Evolutionary conservation across 2,888 invertebrate genomes (phyloP).

Genomic region (Erebia epiphron): DNA sequence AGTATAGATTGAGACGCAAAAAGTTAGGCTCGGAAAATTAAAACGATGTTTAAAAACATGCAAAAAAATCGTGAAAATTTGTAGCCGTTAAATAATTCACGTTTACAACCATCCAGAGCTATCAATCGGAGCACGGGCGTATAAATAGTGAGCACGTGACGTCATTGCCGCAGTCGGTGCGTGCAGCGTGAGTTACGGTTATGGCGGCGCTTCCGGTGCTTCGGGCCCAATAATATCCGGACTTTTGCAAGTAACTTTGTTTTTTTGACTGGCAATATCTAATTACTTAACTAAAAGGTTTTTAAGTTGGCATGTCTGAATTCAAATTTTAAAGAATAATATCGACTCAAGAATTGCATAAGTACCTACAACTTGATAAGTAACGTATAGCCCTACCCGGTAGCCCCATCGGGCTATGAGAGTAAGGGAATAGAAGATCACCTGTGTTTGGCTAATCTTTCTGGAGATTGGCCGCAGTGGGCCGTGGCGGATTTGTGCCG

Average conservation of each 20-base stretch:
- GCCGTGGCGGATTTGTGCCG: too few relatives aligned
- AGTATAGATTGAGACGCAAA: too few relatives aligned
- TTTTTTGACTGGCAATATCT: constrained; percentile 15
- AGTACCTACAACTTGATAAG: too few relatives aligned
- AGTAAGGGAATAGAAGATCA: too few relatives aligned
- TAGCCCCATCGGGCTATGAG: too few relatives aligned
- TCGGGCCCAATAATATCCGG: constrained; percentile 34
- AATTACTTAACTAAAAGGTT: too few relatives aligned
- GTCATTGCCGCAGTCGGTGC: constrained; percentile 25
- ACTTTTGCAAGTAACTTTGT: constrained; percentile 19
- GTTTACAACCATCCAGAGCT: constrained; percentile 16
- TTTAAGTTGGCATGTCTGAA: too few relatives aligned
- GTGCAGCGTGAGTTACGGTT: constrained; percentile 23
- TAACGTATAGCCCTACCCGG: too few relatives aligned
- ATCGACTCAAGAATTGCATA: too few relatives aligned
- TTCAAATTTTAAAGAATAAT: too few relatives aligned
- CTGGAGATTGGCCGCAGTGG: too few relatives aligned
- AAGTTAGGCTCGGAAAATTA: neutral
- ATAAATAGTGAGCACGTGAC: constrained; percentile 27
- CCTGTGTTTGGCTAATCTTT: too few relatives aligned
- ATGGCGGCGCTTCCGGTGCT: constrained; percentile 14
- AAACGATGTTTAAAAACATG: neutral
- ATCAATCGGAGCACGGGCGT: constrained; percentile 26
- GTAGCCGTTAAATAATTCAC: constrained; percentile 20
- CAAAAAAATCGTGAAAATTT: constrained; percentile 18